phyloP scores from a whole-genome alignment of 2,797 vertebrate species.

The Oryzias sinensis region DNA sequence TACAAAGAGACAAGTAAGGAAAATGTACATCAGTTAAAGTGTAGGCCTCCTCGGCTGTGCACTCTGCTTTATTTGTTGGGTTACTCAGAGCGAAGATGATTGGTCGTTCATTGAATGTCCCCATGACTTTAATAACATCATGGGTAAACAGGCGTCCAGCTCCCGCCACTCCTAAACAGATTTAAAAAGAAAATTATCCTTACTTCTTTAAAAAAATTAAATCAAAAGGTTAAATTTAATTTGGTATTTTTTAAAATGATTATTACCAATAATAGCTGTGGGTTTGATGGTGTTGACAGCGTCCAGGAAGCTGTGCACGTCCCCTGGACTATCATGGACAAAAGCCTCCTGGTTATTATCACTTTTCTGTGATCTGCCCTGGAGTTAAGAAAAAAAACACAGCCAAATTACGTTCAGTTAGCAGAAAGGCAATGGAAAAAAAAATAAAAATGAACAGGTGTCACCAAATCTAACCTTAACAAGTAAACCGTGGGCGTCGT shows the following conservation, averaged over 20 bases:
- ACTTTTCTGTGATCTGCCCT: slow-evolving; percentile 80
- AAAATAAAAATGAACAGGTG: background rate
- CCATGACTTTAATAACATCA: slow-evolving; percentile 88
- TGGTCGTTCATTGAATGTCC: slow-evolving; percentile 85
- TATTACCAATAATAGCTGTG: slow-evolving; percentile 90
- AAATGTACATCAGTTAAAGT: slow-evolving; percentile 83
- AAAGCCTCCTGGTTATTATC: slow-evolving; percentile 89
- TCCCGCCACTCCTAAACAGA: slow-evolving; percentile 87
- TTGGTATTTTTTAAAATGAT: background rate
- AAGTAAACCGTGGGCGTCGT: slow-evolving; percentile 89
- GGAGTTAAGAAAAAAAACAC: slow-evolving; percentile 3
- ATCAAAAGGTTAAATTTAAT: background rate
- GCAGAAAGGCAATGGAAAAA: background rate
- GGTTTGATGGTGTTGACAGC: slow-evolving; percentile 91
- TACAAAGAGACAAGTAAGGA: background rate
- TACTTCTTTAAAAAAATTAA: background rate
- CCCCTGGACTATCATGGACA: slow-evolving; percentile 80
- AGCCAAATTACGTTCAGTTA: slow-evolving; percentile 6
- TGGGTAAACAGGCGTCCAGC: slow-evolving; percentile 90
- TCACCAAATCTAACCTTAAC: slow-evolving; percentile 79
- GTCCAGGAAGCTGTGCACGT: slow-evolving; percentile 85
- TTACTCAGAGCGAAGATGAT: slow-evolving; percentile 96
- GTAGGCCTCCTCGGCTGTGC: slow-evolving; percentile 94
- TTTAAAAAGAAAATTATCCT: background rate
- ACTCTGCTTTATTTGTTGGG: slow-evolving; percentile 91